phyloP scores from a whole-genome alignment of 2,113 vertebrate species.

The Onychostruthus taczanowskii region DNA sequence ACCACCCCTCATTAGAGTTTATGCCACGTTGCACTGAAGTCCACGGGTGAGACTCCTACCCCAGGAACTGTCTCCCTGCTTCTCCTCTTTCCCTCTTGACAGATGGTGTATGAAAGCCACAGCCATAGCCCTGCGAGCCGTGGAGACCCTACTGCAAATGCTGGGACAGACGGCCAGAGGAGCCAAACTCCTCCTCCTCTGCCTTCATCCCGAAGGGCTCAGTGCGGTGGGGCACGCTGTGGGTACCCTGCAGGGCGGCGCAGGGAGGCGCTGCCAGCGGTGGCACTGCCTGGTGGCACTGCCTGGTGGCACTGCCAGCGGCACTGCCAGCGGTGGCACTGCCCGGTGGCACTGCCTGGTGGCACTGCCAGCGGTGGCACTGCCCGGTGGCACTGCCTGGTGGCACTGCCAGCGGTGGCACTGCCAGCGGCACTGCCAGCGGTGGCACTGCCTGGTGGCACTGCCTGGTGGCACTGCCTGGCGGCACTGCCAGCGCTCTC shows the following conservation, averaged over 20 bases:
- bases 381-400: too few relatives aligned
- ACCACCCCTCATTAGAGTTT: background rate
- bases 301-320: too few relatives aligned
- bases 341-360: too few relatives aligned
- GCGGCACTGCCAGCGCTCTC: fast-evolving
- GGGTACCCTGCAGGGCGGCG: fast-evolving
- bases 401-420: too few relatives aligned
- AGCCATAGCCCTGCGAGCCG: background rate
- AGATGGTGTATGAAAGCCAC: fast-evolving
- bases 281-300: background rate
- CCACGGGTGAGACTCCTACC: background rate
- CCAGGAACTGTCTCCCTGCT: fast-evolving
- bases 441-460: background rate
- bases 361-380: too few relatives aligned
- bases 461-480: background rate
- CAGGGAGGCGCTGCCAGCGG: background rate
- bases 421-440: too few relatives aligned
- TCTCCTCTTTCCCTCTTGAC: background rate
- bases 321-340: background rate
- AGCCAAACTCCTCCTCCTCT: background rate
- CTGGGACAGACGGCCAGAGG: background rate
- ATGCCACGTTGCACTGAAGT: fast-evolving
- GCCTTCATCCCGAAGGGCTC: fast-evolving
- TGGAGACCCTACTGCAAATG: background rate
- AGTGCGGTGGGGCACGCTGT: fast-evolving